Base-by-base conservation (phyloP, 2,113 vertebrate species). In the Delphinus delphis region DNA sequence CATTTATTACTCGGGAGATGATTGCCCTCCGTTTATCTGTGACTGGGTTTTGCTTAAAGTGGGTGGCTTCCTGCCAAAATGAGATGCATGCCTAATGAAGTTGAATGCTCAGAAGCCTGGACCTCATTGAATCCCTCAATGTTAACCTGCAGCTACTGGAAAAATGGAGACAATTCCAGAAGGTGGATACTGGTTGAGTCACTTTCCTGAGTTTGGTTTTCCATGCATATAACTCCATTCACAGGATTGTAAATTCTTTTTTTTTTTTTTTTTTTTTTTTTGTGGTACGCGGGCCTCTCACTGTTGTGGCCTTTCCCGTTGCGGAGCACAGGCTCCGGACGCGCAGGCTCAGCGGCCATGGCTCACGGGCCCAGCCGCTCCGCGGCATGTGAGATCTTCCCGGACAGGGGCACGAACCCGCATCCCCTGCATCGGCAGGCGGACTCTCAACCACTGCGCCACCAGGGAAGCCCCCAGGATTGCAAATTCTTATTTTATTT, bases 401-500 rank as follows among this genome's bases (percentile, higher is more conserved):
- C 8, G 44, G 44, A 44, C 44, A 8, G 7, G 44, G 44, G 44
- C 44, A 44, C 44, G 44, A 44, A 44, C 44, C 44, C 8, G 1
- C 8, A 1, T 44, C 44, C 44, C 44, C 44, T 44, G 44, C 44
- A 44, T 44, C 44, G 8, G 44, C 38, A 38, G 38, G 38, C 41
- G 8, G 44, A 10, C 44, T 44, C 44, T 44, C 44, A 44, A 44
- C 44, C 1, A 44, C 44, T 44, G 44, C 44, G 44, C 44, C 44
- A 44, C 44, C 44, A 10, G 44, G 44, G 44, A 10, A 44, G 44
- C 44, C 44, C 44, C 44, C 60, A 23, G 60, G 55, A 79, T 31
- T 97, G 81, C 77, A 68, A 71, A 82, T 41, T 94, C 87, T 95
- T 83, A 83, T 88, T 93, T 97, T 11, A 0, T 36, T 97, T 97